Percentiles rank a stretch among this genome's conserved stretches.
These are phyloP conservation scores for Fopius arisanus DNA, from an alignment of 1,140 invertebrate species.

Conservation along the genomic window DNA sequence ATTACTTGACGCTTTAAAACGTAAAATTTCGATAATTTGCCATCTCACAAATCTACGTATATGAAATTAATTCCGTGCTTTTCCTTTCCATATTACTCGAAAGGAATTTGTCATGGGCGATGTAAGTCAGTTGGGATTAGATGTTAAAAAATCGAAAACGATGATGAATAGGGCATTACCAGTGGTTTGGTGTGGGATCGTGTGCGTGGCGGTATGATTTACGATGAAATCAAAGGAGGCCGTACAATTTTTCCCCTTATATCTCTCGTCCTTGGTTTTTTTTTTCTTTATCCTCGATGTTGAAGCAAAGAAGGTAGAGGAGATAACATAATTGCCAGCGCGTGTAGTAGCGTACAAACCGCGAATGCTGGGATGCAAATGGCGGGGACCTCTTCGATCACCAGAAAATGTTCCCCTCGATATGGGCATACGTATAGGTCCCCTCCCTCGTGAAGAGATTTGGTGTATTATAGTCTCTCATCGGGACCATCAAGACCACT, in stretches of 20 bases:
- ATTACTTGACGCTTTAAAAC: too few relatives aligned
- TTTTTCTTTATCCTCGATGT: background rate
- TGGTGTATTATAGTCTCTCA: slow-evolving; percentile 19
- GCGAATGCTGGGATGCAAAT: slow-evolving; percentile 4
- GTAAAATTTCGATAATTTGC: too few relatives aligned
- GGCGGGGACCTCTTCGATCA: background rate
- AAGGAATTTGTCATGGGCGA: background rate
- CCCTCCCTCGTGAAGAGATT: background rate
- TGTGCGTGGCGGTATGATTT: slow-evolving; percentile 14
- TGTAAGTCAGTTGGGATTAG: slow-evolving; percentile 3
- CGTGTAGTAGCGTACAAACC: slow-evolving; percentile 41
- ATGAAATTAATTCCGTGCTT: background rate
- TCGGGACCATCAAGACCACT: background rate
- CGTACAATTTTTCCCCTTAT: slow-evolving; percentile 2
- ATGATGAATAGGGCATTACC: slow-evolving; percentile 14
- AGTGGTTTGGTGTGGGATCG: background rate
- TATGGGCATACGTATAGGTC: background rate
- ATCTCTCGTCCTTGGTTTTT: background rate
- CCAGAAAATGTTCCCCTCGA: slow-evolving; percentile 14
- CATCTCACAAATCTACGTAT: too few relatives aligned
- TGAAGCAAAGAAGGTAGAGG: background rate
- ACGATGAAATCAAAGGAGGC: slow-evolving; percentile 5
- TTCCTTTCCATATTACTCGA: background rate
- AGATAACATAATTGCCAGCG: slow-evolving; percentile 50
- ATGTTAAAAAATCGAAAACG: slow-evolving; percentile 7